phyloP scores from a whole-genome alignment of 2,888 invertebrate species.

The Lasioglossum villosulum region DNA sequence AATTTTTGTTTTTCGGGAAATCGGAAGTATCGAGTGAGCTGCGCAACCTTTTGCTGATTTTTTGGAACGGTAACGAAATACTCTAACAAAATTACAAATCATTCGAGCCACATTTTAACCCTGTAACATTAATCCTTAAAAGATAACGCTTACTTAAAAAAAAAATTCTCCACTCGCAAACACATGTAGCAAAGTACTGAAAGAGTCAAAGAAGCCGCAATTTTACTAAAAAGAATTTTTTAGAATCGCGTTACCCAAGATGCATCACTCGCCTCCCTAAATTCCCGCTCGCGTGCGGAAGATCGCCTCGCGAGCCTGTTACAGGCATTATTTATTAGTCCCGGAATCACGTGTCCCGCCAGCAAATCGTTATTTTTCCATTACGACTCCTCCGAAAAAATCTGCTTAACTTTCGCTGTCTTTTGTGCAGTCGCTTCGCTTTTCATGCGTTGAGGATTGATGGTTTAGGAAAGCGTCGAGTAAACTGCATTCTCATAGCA shows the following conservation, averaged over 20 bases:
- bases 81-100: too few species aligned
- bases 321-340: constrained; percentile 58
- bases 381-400: constrained; percentile 52
- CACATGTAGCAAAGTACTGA: neutral
- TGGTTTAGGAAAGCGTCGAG: constrained; percentile 2
- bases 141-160: too few species aligned
- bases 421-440: constrained; percentile 10
- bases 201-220: neutral
- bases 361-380: constrained; percentile 55
- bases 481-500: neutral
- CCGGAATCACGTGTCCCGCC: constrained; percentile 43
- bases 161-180: neutral
- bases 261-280: neutral
- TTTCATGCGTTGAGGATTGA: constrained; percentile 22
- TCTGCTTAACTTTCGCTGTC: neutral
- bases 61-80: too few species aligned
- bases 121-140: neutral
- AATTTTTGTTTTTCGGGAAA: neutral
- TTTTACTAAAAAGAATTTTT: neutral
- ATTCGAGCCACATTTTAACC: neutral
- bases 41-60: neutral
- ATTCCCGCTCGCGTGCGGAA: constrained; percentile 45
- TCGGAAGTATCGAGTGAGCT: neutral
- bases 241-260: neutral
- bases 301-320: constrained; percentile 36